Base-by-base conservation (phyloP, 2,888 invertebrate genomes). In the Ophonus ardosiacus region DNA sequence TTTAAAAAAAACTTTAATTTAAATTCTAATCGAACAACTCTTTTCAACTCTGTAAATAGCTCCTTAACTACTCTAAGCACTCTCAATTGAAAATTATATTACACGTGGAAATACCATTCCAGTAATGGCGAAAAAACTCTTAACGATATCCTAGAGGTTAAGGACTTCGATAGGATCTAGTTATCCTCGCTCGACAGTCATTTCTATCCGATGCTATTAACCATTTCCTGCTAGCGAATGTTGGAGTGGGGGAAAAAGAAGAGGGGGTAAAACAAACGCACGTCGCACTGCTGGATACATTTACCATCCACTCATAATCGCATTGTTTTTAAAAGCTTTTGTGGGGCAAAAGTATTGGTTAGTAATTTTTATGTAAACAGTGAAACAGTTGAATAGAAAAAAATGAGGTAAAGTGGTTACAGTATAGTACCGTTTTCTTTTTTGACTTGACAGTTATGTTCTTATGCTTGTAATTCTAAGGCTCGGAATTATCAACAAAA, bases 321-420 rank as follows among this genome's bases (percentile, higher is more conserved):
- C 68, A 68, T 68, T 68, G 68, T 68, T 68, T 68, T 68, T 68
- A 68, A 68, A 68, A 68, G 68, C 68, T 68, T 68, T 68, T 68
- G 68, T 68, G 43, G 13, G 31, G 31, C 31, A 31, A 31, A 31
- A 1, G 31, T 31, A 31, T 31, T 31, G 31, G 31, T 31, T 31
- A 31, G 31, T 31, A 1, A 31, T 31, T 31, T 31, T 31, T 31
- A 31, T 31, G 31, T 31, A 31, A 31, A 31, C 31, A 31, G 31
- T 31, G 6, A 63, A 21, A 63, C 63, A 63, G n/a, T 18, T 63
- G 15, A 63, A 15, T 13, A 15, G 13, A 3, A 56, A 56, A 31
- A 31, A 31, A 31, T 31, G 31, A 4, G 24, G 5, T 31, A 31
- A 31, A 31, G 5, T 5, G 5, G 31, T 31, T 6, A 31, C 31